Base-by-base conservation (phyloP, 1,140 invertebrate species). In the Dreissena rostriformis region DNA sequence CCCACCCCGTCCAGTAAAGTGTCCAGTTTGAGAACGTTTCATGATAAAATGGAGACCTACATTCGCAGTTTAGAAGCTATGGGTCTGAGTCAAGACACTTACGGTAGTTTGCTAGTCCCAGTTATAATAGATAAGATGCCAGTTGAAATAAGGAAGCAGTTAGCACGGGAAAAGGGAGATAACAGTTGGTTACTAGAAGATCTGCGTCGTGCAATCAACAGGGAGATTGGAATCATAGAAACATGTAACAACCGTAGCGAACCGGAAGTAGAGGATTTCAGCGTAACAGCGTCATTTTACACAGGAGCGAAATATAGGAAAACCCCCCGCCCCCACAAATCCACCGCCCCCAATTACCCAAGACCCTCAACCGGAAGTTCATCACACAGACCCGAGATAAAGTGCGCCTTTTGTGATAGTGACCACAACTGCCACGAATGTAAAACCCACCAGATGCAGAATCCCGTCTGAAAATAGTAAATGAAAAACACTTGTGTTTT, bases 21-120 rank as follows among this genome's bases (percentile, higher is more conserved):
- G 15, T 17, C 24, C 6, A 70, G 26, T 28, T 28, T 70, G 26
- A 24, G 67, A 19, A 24, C 24, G 6, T 70, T 70, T 28, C 67
- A 70, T 29, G 67, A 70, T 28, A n/a, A 29, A 17, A 70, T 70
- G 67, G 67, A 22, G 26, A 70, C 67, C 67, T 70, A 70, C 26
- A 70, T 70, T 70, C 26, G 67, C 19, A 28, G 67, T 28, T 28
- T 70, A 28, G 67, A 70, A 70, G 24, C 67, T 17, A 19, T 70
- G 6, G n/a, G 67, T 24, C 67, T 8, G 26, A 19, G 39, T 29
- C 19, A 22, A 28, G 67, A 28, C 17, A 70, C 67, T 5, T 70
- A 70, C 17, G 67, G 67, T 29, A 70, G n/a, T n/a, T n/a, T n/a
- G n/a, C n/a, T n/a, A n/a, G 67, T 24, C 15, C 67, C 67, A 29